Base-by-base conservation (phyloP, 2,797 vertebrate species). In the Anguilla obscura region DNA sequence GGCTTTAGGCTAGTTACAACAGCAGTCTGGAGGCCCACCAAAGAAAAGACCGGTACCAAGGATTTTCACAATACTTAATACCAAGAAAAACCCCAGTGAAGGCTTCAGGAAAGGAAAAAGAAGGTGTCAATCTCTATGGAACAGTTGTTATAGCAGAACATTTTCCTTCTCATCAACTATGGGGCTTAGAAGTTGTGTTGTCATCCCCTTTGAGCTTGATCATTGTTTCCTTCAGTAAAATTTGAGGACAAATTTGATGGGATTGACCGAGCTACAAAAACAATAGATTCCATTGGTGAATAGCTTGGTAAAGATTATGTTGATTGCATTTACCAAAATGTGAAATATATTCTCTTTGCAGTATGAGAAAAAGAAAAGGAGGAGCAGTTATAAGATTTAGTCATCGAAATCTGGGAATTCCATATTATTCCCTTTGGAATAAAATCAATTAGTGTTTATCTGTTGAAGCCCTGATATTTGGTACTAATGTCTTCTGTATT, bases 401-500 rank as follows among this genome's bases (percentile, higher is more conserved):
- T n/a, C 24, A 27, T 27, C 24, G 6, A n/a, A 69, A 69, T 69
- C 69, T 10, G 69, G 30, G 69, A 36, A 36, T 14, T 36, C 7
- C 69, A 33, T 16, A 36, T 36, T 74, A 74, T 74, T 33, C 69
- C 9, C 27, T 14, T 74, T 36, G 9, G 8, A 7, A 74, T 12
- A 27, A 74, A 74, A 74, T 74, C 27, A 74, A 74, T 74, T 74
- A 74, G 69, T 14, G 69, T 36, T 74, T 8, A 74, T 33, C 82
- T 84, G 33, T 83, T n/a, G 24, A 63, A 63, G 60, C 60, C 60
- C n/a, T n/a, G 63, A 69, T 69, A 24, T 69, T 69, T 27, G 69
- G 14, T 36, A 74, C 69, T 74, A 74, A 74, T 74, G 69, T 36
- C 69, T 74, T 36, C 69, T 74, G 69, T 74, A 74, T 74, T 36